phyloP scores from a whole-genome alignment of 1,140 invertebrate genomes.

The Euwallacea similis region DNA sequence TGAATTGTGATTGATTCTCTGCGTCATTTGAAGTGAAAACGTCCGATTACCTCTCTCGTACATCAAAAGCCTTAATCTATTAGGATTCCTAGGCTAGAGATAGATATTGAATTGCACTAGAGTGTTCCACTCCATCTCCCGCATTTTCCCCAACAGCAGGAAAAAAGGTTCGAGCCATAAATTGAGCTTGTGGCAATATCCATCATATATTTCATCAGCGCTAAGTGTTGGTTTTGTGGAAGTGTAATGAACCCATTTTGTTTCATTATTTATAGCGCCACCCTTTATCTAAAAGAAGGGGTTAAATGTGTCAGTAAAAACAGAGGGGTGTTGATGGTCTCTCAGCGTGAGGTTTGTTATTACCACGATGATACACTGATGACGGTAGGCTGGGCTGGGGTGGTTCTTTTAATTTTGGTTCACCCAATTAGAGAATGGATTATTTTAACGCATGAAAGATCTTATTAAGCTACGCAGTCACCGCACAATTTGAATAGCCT shows the following conservation, averaged over 20 bases:
- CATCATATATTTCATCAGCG: constrained; percentile 21
- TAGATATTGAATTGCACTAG: no score
- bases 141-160: background rate
- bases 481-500: no score
- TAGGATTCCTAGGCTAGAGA: no score
- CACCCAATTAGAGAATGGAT: no score
- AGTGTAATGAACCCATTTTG: constrained; percentile 23
- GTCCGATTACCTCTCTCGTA: no score
- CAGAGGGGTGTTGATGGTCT: constrained; percentile 19
- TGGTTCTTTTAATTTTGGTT: no score
- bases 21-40: no score
- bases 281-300: constrained; percentile 21
- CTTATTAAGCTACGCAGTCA: no score
- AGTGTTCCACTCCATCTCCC: background rate
- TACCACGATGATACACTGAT: constrained; percentile 5
- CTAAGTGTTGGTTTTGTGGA: constrained; percentile 23
- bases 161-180: constrained; percentile 10
- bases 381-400: background rate
- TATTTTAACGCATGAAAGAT: no score
- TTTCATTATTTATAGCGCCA: constrained; percentile 22
- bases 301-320: constrained; percentile 22
- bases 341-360: constrained; percentile 21
- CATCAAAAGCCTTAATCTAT: no score
- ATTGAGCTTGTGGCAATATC: constrained; percentile 6
- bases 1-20: no score